Base-by-base conservation (phyloP, 2,888 invertebrate species). In the Lasioglossum villosulum region DNA sequence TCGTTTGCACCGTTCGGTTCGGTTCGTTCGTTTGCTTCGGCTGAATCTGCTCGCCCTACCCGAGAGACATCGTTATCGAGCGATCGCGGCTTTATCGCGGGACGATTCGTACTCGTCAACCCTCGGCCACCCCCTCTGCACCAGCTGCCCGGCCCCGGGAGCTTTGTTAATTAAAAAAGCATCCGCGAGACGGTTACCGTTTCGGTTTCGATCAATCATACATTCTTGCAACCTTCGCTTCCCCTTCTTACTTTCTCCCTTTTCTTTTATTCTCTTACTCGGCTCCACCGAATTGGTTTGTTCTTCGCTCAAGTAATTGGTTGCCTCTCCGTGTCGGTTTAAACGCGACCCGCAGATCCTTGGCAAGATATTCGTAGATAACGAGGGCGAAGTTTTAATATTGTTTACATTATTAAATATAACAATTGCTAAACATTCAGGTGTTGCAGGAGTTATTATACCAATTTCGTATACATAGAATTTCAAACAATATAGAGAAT, bases 51-150 rank as follows among this genome's bases (percentile, higher is more conserved):
- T 78, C 80, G 45, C 81, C 81, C 37, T 72, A 63, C 63, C 37
- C 75, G 42, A n/a, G 86, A 84, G 80, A 90, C 90, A 86, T 84
- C 82, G 81, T 90, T 90, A 90, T 91, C 90, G 86, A 80, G n/a
- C 86, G 70, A 90, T 86, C 91, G 77, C 77, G 63, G 80, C 71
- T 84, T 89, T 90, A 87, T 89, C 89, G 79, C 78, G 59, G 19
- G 48, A 66, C 76, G 79, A 90, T 88, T 87, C 87, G 72, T 75
- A 59, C 84, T 59, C 56, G 52, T 39, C 39, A 70, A 68, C 68
- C 66, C 71, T 72, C 86, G 85, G 78, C 78, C 78, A 78, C 80
- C 68, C 72, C 71, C 16, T 75, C 48, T 48, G 19, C 8, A 14
- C 39, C 34, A 34, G 34, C 66, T 68, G 34, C 66, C 23, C 66